Evolutionary conservation across 2,888 invertebrate species (phyloP), one percentile per base, ranked within the genome.

Genomic region (Operophtera brumata): DNA sequence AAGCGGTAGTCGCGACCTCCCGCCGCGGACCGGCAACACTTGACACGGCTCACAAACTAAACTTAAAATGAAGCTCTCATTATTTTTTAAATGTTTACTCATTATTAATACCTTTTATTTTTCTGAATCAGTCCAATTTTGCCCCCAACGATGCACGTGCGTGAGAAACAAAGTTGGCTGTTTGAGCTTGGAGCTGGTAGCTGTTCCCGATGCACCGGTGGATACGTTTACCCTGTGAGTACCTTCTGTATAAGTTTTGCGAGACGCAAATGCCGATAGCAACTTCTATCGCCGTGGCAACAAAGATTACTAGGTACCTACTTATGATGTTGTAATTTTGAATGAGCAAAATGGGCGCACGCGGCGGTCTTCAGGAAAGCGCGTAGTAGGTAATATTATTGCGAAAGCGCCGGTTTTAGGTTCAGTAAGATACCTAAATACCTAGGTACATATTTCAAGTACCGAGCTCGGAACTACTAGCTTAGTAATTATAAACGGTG

Each of bases 171-270:
- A 80, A 59, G 78, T 86, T 26, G 72, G 79, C 4, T 86, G 86
- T 62, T 66, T 85, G 25, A 80, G 80, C 46, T 79, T 80, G 59
- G 78, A 78, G 56, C 67, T 86, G 62, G 68, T 67, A 54, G 69
- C 70, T 25, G 72, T 86, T 34, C 86, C 86, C 54, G 74, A 71
- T 56, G 66, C 76, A 9, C 72, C 84, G 37, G 47, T 66, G 41
- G 81, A 86, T 46, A 76, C 79, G n/a, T 77, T 80, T 60, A 85
- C 83, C 11, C 69, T 87, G 86, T 87, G 73, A 86, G 86, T 86
- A 20, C 2, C 36, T 58, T 59, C 34, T 45, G 12, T 48, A 61
- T 41, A 53, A 42, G 36, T 52, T 59, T 54, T 69, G 63, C 60
- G 54, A 32, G 50, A 37, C 54, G 45, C 40, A 49, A 57, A 59